Base-by-base conservation (phyloP, 1,140 invertebrate genomes). In the Potamilus streckersoni region DNA sequence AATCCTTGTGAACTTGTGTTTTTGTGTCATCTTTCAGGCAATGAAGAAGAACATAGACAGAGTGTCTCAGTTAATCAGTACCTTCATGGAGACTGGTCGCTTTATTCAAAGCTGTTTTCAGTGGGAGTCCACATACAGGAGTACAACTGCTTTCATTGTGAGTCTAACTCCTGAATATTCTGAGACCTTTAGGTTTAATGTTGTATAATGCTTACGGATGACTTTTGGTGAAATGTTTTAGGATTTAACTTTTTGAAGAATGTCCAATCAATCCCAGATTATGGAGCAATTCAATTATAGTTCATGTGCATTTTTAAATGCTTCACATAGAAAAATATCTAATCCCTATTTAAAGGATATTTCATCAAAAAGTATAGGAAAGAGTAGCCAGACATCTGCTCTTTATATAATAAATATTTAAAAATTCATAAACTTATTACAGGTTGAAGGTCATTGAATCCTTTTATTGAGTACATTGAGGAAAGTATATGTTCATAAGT, bases 81-180 rank as follows among this genome's bases (percentile, higher is more conserved):
- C 94, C 89, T 94, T 98, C 76, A 94, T 97, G 72, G 96, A 98
- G 85, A 91, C 95, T 68, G 95, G 95, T 16, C 95, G 96, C 91
- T 96, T 96, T 89, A 92, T 98, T 74, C 95, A 98, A 91, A 97
- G 96, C 88, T 98, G 97, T 91, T 97, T 98, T 87, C 95, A 98
- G 90, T 99, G 98, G 98, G 97, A 99, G 84, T 97, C 94, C 6
- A 95, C 94, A 76, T 85, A 95, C n/a, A 92, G 95, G 82, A 98
- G 96, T 81, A 93, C 96, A 72, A 90, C 95, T 59, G 96, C 97
- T 13, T 93, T 99, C 67, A 89, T 96, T 17, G 91, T 96, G 87
- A 90, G 85, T 87, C 15, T 19, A 5, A 49, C 3, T 19, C n/a
- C n/a, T 15, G n/a, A 68, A 38, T 68, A 27, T 15, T 64, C 15